These are phyloP conservation scores for Ceramica pisi DNA, from an alignment of 2,888 invertebrate species.

Conservation along the genomic window DNA sequence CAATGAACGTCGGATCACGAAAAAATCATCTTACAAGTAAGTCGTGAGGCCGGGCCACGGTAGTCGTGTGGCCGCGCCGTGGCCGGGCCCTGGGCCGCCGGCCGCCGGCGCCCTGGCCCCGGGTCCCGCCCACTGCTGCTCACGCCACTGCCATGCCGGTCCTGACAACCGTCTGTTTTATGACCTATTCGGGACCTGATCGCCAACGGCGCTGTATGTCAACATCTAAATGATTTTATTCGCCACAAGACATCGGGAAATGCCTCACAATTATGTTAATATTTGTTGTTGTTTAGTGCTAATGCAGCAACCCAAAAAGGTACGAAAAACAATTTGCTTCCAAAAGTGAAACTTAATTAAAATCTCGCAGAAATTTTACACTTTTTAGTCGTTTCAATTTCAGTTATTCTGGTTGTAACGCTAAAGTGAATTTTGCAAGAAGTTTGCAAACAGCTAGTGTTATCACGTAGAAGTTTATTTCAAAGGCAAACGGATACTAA, in stretches of 20 bases:
- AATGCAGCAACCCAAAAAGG: background rate
- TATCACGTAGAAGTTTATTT: background rate
- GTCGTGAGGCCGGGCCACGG: constrained; percentile 84
- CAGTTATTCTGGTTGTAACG: background rate
- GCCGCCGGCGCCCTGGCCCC: background rate
- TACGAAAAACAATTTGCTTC: background rate
- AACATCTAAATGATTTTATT: constrained; percentile 57
- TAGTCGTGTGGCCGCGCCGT: constrained; percentile 81
- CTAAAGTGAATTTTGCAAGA: background rate
- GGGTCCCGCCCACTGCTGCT: constrained; percentile 57
- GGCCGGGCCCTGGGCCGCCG: constrained; percentile 19
- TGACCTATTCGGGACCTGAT: constrained; percentile 60
- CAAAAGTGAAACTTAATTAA: background rate
- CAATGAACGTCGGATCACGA: constrained; percentile 90
- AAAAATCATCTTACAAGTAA: constrained; percentile 89
- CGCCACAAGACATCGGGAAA: constrained; percentile 34
- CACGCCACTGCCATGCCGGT: constrained; percentile 50
- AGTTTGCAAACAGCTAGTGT: background rate
- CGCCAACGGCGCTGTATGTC: constrained; percentile 56
- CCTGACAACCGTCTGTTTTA: constrained; percentile 63
- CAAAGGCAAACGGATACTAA: background rate
- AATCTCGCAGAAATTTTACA: background rate
- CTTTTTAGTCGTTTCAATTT: background rate
- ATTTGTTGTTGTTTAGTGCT: constrained; percentile 19
- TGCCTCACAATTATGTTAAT: constrained; percentile 44